Evolutionary conservation across 2,113 vertebrate genomes (phyloP).

Genomic region (Megaleporinus macrocephalus): DNA sequence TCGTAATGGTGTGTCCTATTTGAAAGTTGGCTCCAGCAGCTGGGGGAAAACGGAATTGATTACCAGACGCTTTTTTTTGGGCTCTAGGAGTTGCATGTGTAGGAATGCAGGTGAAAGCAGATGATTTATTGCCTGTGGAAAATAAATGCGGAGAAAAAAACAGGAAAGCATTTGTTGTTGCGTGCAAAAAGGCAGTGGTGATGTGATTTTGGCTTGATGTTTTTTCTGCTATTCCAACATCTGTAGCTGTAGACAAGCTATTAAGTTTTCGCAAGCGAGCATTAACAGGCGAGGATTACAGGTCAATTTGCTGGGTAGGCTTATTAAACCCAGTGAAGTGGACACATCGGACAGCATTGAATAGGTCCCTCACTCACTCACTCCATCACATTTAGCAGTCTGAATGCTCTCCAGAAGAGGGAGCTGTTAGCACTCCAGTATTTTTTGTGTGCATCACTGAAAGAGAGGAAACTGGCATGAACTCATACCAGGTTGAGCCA

Average conservation of each 20-base stretch:
- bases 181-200: constrained; percentile 1
- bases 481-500: too few relatives aligned
- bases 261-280: neutral
- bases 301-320: neutral
- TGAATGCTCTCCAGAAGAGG: too few relatives aligned
- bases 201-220: neutral
- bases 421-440: too few relatives aligned
- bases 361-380: neutral
- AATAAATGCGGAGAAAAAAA: constrained; percentile 17
- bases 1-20: neutral
- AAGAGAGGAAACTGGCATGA: too few relatives aligned
- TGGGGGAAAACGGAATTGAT: constrained; percentile 12
- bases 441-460: too few relatives aligned
- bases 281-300: neutral
- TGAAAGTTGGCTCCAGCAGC: neutral
- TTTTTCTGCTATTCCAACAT: neutral
- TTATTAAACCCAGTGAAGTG: neutral
- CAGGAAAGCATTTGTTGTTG: constrained; percentile 34
- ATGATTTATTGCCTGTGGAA: constrained; percentile 37
- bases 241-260: neutral
- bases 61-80: neutral
- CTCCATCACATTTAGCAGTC: too few relatives aligned
- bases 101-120: constrained; percentile 23
- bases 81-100: neutral
- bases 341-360: too few relatives aligned